These are phyloP conservation scores for Pelobates cultripes DNA, from an alignment of 2,797 vertebrate genomes.

Conservation along the genomic window DNA sequence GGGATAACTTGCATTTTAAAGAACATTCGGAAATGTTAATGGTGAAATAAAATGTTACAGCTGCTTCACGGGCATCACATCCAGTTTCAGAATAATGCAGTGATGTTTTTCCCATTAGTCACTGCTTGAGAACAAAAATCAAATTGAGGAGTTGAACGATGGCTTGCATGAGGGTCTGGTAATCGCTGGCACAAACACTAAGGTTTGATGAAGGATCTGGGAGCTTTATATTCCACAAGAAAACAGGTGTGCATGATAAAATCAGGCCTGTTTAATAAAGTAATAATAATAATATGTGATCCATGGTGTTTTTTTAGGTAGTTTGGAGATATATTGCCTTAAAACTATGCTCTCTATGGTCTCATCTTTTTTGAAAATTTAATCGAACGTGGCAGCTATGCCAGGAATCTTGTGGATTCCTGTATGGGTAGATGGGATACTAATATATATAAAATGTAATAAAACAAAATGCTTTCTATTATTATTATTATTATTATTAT, in stretches of 20 bases:
- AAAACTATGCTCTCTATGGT: no score
- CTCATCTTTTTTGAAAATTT: no score
- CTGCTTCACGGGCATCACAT: constrained; percentile 12
- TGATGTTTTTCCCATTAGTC: constrained; percentile 69
- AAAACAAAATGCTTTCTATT: no score
- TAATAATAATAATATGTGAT: not conserved
- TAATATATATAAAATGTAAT: no score
- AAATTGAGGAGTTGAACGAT: constrained; percentile 73
- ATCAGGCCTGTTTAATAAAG: not conserved
- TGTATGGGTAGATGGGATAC: no score
- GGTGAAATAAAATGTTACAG: constrained; percentile 17
- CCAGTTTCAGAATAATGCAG: constrained; percentile 14
- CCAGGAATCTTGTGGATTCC: no score
- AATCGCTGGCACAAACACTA: constrained; percentile 63
- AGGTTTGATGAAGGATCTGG: not conserved
- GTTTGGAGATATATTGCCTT: no score
- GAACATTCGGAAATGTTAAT: not conserved
- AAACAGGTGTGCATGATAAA: not conserved
- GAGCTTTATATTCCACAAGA: not conserved
- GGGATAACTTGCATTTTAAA: not conserved
- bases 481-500: no score
- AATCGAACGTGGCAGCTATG: no score
- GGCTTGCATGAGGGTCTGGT: constrained; percentile 75
- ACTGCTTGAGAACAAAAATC: constrained; percentile 68
- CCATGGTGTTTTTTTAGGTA: no score